Base-by-base conservation (phyloP, 2,888 invertebrate genomes). In the Acanthoscelides obtectus region DNA sequence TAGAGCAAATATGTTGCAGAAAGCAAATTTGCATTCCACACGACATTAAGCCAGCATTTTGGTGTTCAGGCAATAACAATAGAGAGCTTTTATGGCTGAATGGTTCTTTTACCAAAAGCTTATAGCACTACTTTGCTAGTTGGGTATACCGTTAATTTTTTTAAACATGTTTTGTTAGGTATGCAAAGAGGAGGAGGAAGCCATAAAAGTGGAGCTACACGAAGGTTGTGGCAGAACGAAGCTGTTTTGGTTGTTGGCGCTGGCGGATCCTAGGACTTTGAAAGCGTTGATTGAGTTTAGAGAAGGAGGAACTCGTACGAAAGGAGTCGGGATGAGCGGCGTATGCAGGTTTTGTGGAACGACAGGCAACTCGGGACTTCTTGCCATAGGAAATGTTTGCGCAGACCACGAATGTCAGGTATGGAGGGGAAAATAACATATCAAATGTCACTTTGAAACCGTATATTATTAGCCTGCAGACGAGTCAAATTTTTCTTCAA, bases 221-320 rank as follows among this genome's bases (percentile, higher is more conserved):
- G 98, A 97, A 86, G 93, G 94, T 0, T 98, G 98, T 83, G 98
- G 98, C 0, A 90, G 99, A 64, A 97, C 96, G 0, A 98, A 98
- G 85, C 87, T 99, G 4, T 97, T 97, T 85, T 98, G 98, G 97
- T 88, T 99, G 5, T 70, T 98, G 80, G 93, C 97, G 0, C 86
- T 99, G 22, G 97, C 98, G 0, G 98, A 99, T 83, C 94, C 97
- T 0, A 91, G 94, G 78, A 98, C 98, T 0, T 87, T 98, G 20
- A 98, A 98, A 84, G 95, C 93, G 0, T 86, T 95, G 79, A 92
- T 94, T 0, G 98, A 99, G 85, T 97, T 98, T 84, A 90, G 98
- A 25, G 93, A 94, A 79, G 94, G 93, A 65, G 86, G 90, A 71
- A 88, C 89, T 0, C 84, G 86, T 22, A 86, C 86, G 72, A 81